Evolutionary conservation across 2,113 vertebrate species (phyloP).

Genomic region (Thymallus thymallus): DNA sequence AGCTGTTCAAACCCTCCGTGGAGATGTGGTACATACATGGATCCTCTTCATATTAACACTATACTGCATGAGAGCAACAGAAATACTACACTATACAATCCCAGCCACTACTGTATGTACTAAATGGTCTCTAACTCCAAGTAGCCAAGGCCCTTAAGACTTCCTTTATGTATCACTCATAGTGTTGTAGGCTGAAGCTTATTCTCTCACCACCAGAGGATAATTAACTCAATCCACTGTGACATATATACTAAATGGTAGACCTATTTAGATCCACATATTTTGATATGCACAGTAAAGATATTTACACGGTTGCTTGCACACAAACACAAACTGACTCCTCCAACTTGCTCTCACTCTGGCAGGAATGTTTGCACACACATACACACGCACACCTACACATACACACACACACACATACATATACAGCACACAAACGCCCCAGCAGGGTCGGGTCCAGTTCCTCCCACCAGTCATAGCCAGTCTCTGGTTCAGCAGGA

Average conservation of each 20-base stretch:
- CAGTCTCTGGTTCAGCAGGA: conserved; percentile 14
- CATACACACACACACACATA: neutral
- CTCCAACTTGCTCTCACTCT: conserved; percentile 10
- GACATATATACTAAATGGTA: no score
- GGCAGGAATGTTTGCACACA: neutral
- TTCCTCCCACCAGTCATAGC: conserved; percentile 6
- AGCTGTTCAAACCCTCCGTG: neutral
- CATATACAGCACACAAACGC: conserved; percentile 3
- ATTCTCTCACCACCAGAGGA: no score
- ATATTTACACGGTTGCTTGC: conserved; percentile 20
- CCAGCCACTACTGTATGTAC: no score
- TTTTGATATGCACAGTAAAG: conserved; percentile 37
- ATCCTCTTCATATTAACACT: neutral
- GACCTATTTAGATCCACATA: neutral
- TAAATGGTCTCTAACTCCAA: no score
- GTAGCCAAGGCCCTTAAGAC: no score
- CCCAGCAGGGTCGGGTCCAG: neutral
- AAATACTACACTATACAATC: no score
- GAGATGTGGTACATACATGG: neutral
- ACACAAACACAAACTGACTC: conserved; percentile 32
- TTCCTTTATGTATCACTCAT: no score
- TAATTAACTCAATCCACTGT: no score
- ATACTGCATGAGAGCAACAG: neutral
- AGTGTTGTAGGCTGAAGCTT: no score
- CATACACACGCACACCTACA: neutral